A percentile compares a stretch with the other conserved stretches of the same genome.
Evolutionary conservation across 2,888 invertebrate species (phyloP).

Genomic region (Priocnemis perturbator): DNA sequence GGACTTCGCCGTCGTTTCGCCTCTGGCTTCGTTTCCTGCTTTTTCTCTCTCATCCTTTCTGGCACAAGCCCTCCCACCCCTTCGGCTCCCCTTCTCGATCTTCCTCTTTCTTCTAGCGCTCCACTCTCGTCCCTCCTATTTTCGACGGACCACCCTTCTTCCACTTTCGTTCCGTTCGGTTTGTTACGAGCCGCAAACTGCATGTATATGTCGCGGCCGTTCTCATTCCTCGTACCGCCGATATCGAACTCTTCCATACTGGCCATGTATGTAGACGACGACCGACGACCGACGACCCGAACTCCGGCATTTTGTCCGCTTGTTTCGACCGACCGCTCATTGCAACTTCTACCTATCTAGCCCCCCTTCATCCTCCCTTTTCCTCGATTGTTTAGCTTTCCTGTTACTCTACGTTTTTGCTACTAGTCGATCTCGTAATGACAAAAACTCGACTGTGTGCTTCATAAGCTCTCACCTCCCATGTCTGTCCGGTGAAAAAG

Average conservation of each 20-base stretch:
- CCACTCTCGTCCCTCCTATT: constrained; percentile 20
- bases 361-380: constrained; percentile 3
- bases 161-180: constrained; percentile 38
- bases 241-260: constrained; percentile 12
- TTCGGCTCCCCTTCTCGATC: constrained; percentile 20
- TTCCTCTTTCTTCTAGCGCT: constrained; percentile 1
- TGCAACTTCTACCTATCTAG: neutral
- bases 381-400: neutral
- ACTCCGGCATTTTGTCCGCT: constrained; percentile 10
- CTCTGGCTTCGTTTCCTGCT: constrained; percentile 27
- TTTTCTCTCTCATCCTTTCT: neutral
- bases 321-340: constrained; percentile 8
- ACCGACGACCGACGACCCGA: too few species aligned
- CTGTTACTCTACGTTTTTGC: neutral
- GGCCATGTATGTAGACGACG: neutral
- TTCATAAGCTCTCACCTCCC: neutral
- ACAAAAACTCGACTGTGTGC: neutral
- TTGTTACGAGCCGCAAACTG: constrained; percentile 11
- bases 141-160: constrained; percentile 11
- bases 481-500: constrained; percentile 1
- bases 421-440: constrained; percentile 3
- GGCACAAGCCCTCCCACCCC: constrained; percentile 9
- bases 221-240: constrained; percentile 21
- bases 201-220: constrained; percentile 12
- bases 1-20: constrained; percentile 44